These are phyloP conservation scores for Mormoops blainvillei DNA, from an alignment of 2,113 vertebrate genomes.

Conservation along the genomic window DNA sequence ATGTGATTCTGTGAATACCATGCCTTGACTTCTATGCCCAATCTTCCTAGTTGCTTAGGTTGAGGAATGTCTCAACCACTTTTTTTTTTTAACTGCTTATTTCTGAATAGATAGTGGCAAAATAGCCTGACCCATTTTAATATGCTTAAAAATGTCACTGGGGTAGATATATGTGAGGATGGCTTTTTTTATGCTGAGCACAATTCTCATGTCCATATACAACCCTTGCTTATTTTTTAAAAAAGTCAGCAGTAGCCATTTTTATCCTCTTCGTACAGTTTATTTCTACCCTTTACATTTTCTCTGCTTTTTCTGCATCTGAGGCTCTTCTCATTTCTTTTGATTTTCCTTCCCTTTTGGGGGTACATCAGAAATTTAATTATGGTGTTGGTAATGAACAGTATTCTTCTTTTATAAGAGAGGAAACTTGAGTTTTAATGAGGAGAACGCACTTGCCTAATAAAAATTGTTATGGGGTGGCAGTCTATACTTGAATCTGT, in stretches of 20 bases:
- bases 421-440: not conserved
- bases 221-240: not conserved
- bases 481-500: not conserved
- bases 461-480: not conserved
- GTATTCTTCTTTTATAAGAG: not conserved
- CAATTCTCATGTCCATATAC: not conserved
- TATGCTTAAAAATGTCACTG: not conserved
- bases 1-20: fast-evolving
- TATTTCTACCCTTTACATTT: not conserved
- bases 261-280: not conserved
- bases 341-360: not conserved
- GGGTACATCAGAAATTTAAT: not conserved
- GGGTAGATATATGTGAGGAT: not conserved
- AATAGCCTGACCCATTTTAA: not conserved
- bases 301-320: not conserved
- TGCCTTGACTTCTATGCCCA: not conserved
- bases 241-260: not conserved
- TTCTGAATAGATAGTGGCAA: not conserved
- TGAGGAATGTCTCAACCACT: not conserved
- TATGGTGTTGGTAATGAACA: not conserved
- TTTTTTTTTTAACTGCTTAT: too few relatives aligned
- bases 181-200: not conserved
- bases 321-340: not conserved
- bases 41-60: not conserved
- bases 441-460: not conserved